phyloP scores from a whole-genome alignment of 1,140 invertebrate genomes.

The Bombus superbus region DNA sequence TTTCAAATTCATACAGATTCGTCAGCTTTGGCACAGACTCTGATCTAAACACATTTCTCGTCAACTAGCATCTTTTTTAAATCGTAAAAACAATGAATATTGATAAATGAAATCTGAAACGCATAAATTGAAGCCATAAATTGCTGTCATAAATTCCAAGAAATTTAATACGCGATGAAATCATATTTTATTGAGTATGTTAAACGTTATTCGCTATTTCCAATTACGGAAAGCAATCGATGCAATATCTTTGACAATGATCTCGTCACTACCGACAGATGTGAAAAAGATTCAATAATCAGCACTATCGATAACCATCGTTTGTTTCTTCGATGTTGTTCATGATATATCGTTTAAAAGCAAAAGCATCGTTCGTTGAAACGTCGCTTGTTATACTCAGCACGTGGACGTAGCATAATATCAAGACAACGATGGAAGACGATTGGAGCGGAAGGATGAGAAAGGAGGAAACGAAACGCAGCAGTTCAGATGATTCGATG shows the following conservation, averaged over 20 bases:
- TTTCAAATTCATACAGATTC: too few relatives aligned
- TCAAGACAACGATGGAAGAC: neutral
- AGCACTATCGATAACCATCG: neutral
- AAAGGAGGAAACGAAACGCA: constrained; percentile 77
- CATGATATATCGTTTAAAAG: neutral
- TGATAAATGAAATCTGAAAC: neutral
- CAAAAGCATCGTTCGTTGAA: neutral
- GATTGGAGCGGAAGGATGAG: constrained; percentile 35
- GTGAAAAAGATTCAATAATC: neutral
- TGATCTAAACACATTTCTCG: neutral
- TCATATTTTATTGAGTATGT: neutral
- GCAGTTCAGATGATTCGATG: constrained; percentile 73
- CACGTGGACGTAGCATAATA: neutral
- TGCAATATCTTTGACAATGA: neutral
- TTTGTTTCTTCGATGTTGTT: neutral
- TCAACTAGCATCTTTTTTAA: neutral
- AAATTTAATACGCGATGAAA: neutral
- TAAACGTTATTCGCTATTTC: neutral
- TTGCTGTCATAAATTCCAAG: neutral
- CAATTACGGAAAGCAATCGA: neutral
- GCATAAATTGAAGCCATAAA: neutral
- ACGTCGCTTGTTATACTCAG: neutral
- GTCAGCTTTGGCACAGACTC: neutral
- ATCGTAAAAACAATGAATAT: neutral
- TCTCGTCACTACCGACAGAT: neutral